Base-by-base conservation (phyloP, 2,113 vertebrate genomes). In the Prietella phreatophila region DNA sequence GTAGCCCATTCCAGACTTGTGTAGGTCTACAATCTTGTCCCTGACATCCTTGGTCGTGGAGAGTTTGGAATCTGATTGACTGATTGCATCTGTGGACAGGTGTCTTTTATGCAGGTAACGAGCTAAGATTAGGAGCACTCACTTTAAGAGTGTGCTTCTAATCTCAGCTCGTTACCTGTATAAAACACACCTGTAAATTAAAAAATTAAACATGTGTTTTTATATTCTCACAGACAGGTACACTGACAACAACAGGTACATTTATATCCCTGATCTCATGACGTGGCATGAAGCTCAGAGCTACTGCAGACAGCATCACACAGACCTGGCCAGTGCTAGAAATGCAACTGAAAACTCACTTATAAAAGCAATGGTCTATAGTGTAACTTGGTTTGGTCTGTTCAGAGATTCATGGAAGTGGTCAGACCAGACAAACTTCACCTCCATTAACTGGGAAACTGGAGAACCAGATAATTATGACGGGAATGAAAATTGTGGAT, bases 391-490 rank as follows among this genome's bases (percentile, higher is more conserved):
- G 84, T 75, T 89, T 17, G 84, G 88, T 13, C 20, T 83, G 6
- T 89, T 56, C 11, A 67, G 88, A 86, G 80, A 89, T 1, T 11
- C 4, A 15, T 89, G 84, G 88, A 83, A 86, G 58, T 89, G 88
- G 88, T 86, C 84, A 15, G 88, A 89, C 67, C 14, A 33, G 20
- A 83, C 78, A 19, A 67, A 42, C 17, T 55, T 82, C 20, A 33
- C 67, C 53, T 33, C n/a, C 65, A 6, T 78, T 17, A 27, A 15
- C 30, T 86, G 88, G 79, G 10, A 1, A 9, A 2, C 22, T 42
- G 2, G 9, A 14, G 14, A 83, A 17, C 85, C 84, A n/a, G 17
- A 75, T 67, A 80, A 84, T 2, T 7, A 0, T 1, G 6, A 11
- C 5, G 1, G 30, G 4, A 8, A 39, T 2, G 60, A 10, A 14